phyloP scores from a whole-genome alignment of 2,888 invertebrate genomes.

The Amphipyra berbera region DNA sequence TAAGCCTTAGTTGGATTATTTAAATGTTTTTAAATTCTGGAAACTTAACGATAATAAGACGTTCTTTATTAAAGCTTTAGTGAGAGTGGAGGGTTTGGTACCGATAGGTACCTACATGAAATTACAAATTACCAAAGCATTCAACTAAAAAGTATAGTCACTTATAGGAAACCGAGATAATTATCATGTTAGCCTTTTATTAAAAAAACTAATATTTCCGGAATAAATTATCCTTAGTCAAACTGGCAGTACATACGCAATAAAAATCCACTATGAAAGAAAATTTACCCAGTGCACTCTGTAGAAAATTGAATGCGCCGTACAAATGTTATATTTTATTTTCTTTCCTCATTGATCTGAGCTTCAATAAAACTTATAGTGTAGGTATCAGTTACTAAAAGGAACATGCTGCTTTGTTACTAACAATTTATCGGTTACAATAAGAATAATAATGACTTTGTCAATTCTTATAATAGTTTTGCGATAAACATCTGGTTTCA shows the following conservation, averaged over 20 bases:
- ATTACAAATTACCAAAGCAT: no score
- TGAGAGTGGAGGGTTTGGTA: background rate
- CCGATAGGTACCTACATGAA: no score
- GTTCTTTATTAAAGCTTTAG: no score
- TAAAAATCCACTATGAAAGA: constrained; percentile 31
- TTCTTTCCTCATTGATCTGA: constrained; percentile 26
- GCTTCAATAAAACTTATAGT: constrained; percentile 39
- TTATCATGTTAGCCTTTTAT: no score
- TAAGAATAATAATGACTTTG: constrained; percentile 33
- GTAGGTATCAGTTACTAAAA: constrained; percentile 40
- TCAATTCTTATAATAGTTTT: constrained; percentile 1
- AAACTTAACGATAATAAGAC: background rate
- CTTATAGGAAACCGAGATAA: no score
- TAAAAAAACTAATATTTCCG: no score
- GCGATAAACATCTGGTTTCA: constrained; percentile 22
- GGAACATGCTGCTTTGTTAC: constrained; percentile 41
- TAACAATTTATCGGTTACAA: constrained; percentile 41
- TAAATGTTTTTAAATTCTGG: constrained; percentile 14
- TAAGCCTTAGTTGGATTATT: constrained; percentile 36
- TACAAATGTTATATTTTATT: constrained; percentile 30
- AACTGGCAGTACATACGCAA: background rate
- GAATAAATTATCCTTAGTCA: background rate
- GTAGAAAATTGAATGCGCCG: constrained; percentile 26
- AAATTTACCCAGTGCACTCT: constrained; percentile 19
- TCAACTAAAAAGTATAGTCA: no score